These are phyloP conservation scores for Hirundichthys speculiger DNA, from an alignment of 2,113 vertebrate genomes.

Conservation along the genomic window DNA sequence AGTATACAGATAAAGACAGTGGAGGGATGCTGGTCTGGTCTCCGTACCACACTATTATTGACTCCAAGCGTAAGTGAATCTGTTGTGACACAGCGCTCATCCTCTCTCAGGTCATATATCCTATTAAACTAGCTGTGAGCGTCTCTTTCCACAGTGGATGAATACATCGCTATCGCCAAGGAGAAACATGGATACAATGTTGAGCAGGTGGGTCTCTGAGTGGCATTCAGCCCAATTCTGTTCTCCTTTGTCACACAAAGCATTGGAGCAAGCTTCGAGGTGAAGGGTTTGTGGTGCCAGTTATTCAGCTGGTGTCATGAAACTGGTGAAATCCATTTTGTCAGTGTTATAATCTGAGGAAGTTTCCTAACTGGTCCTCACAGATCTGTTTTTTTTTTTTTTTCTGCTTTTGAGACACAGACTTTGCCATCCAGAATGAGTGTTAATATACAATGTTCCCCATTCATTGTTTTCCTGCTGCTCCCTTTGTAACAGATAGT, in stretches of 20 bases:
- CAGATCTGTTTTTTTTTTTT: too few species aligned
- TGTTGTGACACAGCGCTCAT: too few species aligned
- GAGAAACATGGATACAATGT: slow-evolving; percentile 99
- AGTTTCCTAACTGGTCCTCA: too few species aligned
- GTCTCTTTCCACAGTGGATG: slow-evolving; percentile 89
- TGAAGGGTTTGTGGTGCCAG: neutral
- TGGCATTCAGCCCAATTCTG: neutral
- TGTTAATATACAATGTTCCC: too few species aligned
- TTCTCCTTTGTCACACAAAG: neutral
- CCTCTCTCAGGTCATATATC: neutral
- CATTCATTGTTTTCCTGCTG: too few species aligned
- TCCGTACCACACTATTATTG: slow-evolving; percentile 89
- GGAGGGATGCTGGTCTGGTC: slow-evolving; percentile 99
- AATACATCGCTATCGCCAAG: slow-evolving; percentile 97
- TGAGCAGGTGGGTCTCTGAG: slow-evolving; percentile 85
- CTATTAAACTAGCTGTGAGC: slow-evolving; percentile 1
- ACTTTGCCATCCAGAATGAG: too few species aligned
- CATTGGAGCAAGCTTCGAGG: too few species aligned
- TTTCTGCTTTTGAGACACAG: too few species aligned
- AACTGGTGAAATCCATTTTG: too few species aligned
- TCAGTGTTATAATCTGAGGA: too few species aligned
- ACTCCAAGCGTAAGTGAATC: slow-evolving; percentile 88
- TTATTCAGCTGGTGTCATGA: too few species aligned
- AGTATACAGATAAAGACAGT: slow-evolving; percentile 93
- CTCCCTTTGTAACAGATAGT: too few species aligned